phyloP scores from a whole-genome alignment of 2,888 invertebrate genomes.

The Orthonychiurus folsomi region DNA sequence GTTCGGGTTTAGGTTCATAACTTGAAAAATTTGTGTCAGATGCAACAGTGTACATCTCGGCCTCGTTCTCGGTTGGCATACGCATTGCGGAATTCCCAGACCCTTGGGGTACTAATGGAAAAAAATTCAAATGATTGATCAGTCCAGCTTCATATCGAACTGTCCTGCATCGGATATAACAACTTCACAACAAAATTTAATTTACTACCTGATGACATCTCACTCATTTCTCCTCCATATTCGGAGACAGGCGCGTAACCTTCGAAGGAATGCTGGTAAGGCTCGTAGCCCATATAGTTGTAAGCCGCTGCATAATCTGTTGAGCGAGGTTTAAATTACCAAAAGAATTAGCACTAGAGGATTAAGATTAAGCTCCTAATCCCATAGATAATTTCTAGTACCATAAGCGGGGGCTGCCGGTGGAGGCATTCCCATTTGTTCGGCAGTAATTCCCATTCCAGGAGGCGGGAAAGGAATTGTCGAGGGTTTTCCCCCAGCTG shows the following conservation, averaged over 20 bases:
- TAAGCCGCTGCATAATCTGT: conserved; percentile 9
- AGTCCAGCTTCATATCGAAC: too few species aligned
- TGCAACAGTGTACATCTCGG: not conserved
- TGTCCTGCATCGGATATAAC: too few species aligned
- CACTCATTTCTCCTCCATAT: too few species aligned
- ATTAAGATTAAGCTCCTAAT: not conserved
- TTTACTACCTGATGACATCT: too few species aligned
- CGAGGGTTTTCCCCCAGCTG: conserved; percentile 16
- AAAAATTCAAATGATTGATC: too few species aligned
- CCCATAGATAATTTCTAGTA: not conserved
- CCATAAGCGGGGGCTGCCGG: not conserved
- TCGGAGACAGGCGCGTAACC: conserved; percentile 27
- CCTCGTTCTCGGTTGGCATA: not conserved
- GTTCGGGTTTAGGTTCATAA: conserved; percentile 2
- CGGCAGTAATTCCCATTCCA: conserved; percentile 11
- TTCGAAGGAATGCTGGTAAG: conserved; percentile 29
- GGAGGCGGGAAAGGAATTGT: conserved; percentile 28
- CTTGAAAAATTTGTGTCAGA: conserved; percentile 16
- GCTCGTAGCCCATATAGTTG: conserved; percentile 30
- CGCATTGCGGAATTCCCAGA: too few species aligned
- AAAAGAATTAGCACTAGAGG: not conserved
- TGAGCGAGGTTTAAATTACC: too few species aligned
- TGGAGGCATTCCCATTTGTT: conserved; percentile 2
- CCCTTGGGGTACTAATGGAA: too few species aligned
- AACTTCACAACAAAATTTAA: too few species aligned